Evolutionary conservation across 2,113 vertebrate genomes (phyloP), one percentile per base, ranked within the genome.

Genomic region (Myrmecobius fasciatus): DNA sequence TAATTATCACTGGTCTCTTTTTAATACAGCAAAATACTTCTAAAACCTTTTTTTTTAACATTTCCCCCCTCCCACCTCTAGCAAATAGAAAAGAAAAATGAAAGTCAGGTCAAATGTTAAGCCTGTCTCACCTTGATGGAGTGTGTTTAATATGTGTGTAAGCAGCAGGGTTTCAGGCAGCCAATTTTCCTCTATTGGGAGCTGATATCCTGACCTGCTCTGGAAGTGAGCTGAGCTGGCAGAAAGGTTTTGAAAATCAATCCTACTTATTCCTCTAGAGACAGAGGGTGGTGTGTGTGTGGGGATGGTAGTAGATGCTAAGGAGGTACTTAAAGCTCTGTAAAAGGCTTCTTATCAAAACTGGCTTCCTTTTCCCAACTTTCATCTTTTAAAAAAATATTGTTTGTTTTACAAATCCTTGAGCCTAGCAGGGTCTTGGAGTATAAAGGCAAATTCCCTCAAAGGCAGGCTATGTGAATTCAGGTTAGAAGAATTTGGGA

Each of bases 321-420:
- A 75, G 36, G 67, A 20, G 67, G 95, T 96, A 97, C 98, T 98
- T 98, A 98, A 93, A 97, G 97, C 97, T 97, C 98, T 53, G 11
- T 97, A 98, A 98, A 98, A 98, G 97, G 93, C 97, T 51, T 98
- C 98, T 98, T 98, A 98, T 98, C 98, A 97, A 95, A 47, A 88
- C 97, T 96, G 94, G 98, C 98, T 99, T 98, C 98, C 98, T 99
- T 97, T 96, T 94, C 95, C 89, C 96, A 95, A 97, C 98, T 98
- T 98, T 98, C 98, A 98, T 98, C 98, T 98, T 98, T 98, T 98
- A 98, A 83, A 75, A 75, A 83, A 22, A 98, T 98, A 97, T 94
- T 98, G 98, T 98, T 98, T 98, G 92, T 98, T 98, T 98, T 98
- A 96, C 96, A 98, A 97, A 98, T 98, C 98, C 98, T 99, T 98